Evolutionary conservation across 2,888 invertebrate species (phyloP).

Genomic region (Microctonus aethiopoides): DNA sequence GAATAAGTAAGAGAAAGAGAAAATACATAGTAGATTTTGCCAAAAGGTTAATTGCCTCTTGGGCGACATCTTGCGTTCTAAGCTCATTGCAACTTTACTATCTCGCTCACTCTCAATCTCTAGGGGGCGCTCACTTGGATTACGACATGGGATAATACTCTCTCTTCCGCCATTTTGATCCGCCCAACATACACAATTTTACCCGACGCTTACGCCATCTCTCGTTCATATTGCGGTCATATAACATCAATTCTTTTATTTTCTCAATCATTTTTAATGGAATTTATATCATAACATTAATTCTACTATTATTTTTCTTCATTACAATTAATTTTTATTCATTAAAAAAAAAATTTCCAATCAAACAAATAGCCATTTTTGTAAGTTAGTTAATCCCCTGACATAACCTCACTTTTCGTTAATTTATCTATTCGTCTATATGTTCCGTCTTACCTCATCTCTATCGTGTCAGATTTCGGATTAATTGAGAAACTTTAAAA

Average conservation of each 20-base stretch:
- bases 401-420: background rate
- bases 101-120: constrained; percentile 32
- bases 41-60: constrained; percentile 65
- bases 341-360: background rate
- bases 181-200: background rate
- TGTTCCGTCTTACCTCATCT: background rate
- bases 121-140: constrained; percentile 49
- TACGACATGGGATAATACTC: constrained; percentile 26
- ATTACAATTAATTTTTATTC: background rate
- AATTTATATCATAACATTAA: background rate
- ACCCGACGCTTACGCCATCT: background rate
- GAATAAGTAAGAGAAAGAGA: constrained; percentile 40
- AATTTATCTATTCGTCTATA: background rate
- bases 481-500: constrained; percentile 60
- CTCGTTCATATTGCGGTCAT: constrained; percentile 12
- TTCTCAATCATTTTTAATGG: background rate
- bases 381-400: background rate
- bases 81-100: constrained; percentile 37
- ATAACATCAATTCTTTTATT: background rate
- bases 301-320: background rate
- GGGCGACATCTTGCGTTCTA: constrained; percentile 53
- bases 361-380: background rate
- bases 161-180: constrained; percentile 9
- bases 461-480: constrained; percentile 43
- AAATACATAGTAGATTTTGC: constrained; percentile 54